Evolutionary conservation across 2,888 invertebrate species (phyloP).

Genomic region (Ectemnius lituratus): DNA sequence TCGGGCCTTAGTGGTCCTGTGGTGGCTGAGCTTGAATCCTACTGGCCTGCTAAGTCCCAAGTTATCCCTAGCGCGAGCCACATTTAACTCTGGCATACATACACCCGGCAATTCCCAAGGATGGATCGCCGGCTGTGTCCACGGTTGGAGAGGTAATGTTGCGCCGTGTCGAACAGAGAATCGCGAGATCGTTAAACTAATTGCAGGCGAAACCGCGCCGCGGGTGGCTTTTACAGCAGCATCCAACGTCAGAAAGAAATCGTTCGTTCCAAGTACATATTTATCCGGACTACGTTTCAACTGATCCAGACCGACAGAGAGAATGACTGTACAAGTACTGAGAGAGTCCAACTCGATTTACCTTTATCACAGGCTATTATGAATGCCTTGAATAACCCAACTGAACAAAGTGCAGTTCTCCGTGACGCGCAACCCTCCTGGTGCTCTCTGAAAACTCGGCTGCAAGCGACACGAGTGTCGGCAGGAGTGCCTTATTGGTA

Average conservation of each 20-base stretch:
- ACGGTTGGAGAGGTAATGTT: constrained; percentile 11
- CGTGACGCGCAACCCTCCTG: no score
- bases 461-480: no score
- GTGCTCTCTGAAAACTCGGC: no score
- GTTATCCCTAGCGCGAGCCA: constrained; percentile 78
- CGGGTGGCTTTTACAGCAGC: constrained; percentile 24
- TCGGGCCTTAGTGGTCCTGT: constrained; percentile 88
- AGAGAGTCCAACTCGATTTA: no score
- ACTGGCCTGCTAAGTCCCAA: constrained; percentile 95
- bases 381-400: no score
- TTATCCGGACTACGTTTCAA: neutral
- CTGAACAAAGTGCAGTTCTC: no score
- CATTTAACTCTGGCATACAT: constrained; percentile 15
- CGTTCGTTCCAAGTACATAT: neutral
- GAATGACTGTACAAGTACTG: no score
- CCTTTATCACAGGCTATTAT: no score
- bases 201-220: constrained; percentile 45
- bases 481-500: no score
- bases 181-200: constrained; percentile 51
- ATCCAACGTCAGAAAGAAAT: neutral
- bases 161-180: constrained; percentile 21
- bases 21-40: constrained; percentile 82
- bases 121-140: constrained; percentile 23
- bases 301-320: no score
- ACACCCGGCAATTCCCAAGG: neutral